Evolutionary conservation across 2,113 vertebrate genomes (phyloP), one percentile per base, ranked within the genome.

Genomic region (Mesembrinibis cayennensis): DNA sequence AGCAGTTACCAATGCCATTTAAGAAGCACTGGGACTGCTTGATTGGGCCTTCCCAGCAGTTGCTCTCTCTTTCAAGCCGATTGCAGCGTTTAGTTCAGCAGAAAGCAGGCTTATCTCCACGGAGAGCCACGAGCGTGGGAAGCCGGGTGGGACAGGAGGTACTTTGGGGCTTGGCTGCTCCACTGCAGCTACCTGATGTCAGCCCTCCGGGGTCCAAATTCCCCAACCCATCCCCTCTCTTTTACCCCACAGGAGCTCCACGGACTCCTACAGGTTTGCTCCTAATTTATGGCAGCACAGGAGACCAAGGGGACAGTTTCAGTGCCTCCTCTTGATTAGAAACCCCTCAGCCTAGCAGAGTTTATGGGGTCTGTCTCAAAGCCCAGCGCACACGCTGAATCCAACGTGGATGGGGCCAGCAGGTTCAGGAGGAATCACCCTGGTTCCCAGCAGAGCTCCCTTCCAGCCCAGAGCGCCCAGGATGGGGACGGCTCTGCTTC

Each of bases 401-500:
- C 32, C 27, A 3, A 0, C 5, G 0, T 6, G 11, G 81, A 5
- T 7, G 21, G 53, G 34, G n/a, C 32, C 8, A 13, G 66, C n/a
- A 32, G 67, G 32, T 18, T 7, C 2, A 0, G 0, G 11, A 47
- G 77, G 89, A 32, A 45, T 21, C 59, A 3, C 18, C 30, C 15
- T 8, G 45, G 13, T 3, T 73, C 61, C 79, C 4, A 1, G 26
- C 42, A 34, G 12, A 27, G 53, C 45, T 47, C 25, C 66, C 14
- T 23, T 4, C 55, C 90, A 89, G 44, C 70, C 52, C 32, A 2
- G 40, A 34, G 58, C 0, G 1, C 79, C 16, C 19, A 2, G 89
- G 42, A 63, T 6, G 8, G 38, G 50, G 50, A 71, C 12, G 20
- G n/a, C 21, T 77, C n/a, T 8, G 44, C 29, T 50, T 23, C 6